Conservation (phyloP, 2,113 vertebrate species). For the Fregata magnificens region DNA sequence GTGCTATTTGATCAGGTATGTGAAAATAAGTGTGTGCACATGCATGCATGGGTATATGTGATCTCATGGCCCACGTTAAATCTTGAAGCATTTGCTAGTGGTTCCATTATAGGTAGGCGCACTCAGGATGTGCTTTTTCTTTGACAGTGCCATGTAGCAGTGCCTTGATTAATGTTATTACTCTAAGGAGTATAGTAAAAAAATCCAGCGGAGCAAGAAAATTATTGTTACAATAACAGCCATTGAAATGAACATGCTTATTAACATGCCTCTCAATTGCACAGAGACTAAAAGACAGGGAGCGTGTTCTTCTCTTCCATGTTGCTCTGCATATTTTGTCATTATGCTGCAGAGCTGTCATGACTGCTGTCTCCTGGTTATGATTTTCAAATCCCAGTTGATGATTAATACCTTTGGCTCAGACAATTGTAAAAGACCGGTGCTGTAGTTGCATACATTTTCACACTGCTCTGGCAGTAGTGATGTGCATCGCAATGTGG, state of each 20-base stretch:
- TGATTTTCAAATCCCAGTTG: slow-evolving; percentile 54
- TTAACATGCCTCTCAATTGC: slow-evolving; percentile 52
- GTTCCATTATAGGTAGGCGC: background rate
- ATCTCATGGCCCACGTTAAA: background rate
- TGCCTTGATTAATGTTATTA: slow-evolving; percentile 41
- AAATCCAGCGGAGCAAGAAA: background rate
- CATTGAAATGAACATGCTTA: slow-evolving; percentile 52
- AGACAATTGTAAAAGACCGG: slow-evolving; percentile 1
- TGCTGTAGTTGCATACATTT: slow-evolving; percentile 24
- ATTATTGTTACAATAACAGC: slow-evolving; percentile 53
- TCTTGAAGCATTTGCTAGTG: background rate
- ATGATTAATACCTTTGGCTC: slow-evolving; percentile 57
- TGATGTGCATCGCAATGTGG: background rate
- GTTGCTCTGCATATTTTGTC: slow-evolving; percentile 55
- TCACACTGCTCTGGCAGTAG: background rate
- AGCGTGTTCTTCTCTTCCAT: background rate
- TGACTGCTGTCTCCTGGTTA: slow-evolving; percentile 61
- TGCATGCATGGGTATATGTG: background rate
- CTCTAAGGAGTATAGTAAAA: slow-evolving; percentile 39
- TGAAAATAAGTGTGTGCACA: background rate
- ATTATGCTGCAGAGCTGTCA: slow-evolving; percentile 48
- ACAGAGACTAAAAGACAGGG: slow-evolving; percentile 17
- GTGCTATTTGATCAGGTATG: background rate
- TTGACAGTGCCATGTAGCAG: background rate
- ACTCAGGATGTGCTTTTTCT: background rate